A percentile compares a stretch with the other conserved stretches of the same genome.
These are phyloP conservation scores for Mus spretus DNA, from an alignment of 2,797 vertebrate species.

Conservation along the genomic window DNA sequence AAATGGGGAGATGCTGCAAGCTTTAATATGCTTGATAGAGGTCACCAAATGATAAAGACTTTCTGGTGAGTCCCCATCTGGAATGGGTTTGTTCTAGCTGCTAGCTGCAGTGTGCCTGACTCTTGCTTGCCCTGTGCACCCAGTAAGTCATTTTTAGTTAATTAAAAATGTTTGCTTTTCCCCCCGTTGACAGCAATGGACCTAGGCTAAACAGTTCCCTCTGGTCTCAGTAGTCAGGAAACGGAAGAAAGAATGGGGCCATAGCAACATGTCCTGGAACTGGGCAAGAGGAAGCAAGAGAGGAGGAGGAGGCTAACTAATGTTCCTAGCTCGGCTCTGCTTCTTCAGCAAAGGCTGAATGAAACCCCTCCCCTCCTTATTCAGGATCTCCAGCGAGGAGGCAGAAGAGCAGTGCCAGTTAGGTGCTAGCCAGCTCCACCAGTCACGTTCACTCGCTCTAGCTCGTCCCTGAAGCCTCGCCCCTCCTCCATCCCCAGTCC, in stretches of 20 bases:
- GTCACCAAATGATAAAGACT: conserved; percentile 50
- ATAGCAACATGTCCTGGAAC: conserved; percentile 28
- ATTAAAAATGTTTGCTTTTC: neutral
- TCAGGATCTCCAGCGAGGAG: conserved; percentile 33
- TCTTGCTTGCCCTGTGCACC: neutral
- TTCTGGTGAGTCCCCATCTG: conserved; percentile 68
- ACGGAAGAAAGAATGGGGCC: conserved; percentile 14
- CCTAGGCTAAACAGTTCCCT: neutral
- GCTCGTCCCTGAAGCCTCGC: conserved; percentile 46
- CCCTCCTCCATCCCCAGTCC: conserved; percentile 63
- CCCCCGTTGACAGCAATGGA: neutral
- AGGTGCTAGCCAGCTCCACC: neutral
- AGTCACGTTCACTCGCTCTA: conserved; percentile 48
- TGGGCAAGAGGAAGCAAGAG: neutral
- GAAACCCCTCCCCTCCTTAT: neutral
- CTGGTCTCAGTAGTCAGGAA: conserved; percentile 50
- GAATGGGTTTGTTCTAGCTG: conserved; percentile 30
- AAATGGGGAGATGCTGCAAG: conserved; percentile 60
- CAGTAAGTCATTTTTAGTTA: neutral
- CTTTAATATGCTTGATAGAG: conserved; percentile 63
- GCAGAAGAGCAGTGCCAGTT: neutral
- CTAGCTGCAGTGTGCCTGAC: neutral
- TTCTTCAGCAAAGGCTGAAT: neutral
- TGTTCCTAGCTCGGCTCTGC: neutral
- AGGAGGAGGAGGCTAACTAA: neutral